Base-by-base conservation (phyloP, 2,888 invertebrate species). In the Drosophila rubida region DNA sequence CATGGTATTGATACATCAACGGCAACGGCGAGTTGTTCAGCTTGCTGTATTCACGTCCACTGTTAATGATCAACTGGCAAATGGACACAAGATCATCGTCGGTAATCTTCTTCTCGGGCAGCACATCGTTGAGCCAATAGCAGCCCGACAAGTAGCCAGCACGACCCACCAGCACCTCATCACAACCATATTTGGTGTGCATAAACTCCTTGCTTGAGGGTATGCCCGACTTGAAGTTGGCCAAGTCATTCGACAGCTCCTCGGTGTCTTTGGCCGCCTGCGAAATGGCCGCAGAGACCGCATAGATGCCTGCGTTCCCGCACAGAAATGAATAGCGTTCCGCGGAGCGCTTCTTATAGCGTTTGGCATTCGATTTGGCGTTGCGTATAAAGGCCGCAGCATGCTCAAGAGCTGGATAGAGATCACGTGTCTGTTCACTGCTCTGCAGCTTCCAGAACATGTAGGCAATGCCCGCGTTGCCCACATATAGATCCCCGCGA, bases 121-220 rank as follows among this genome's bases (percentile, higher is more conserved):
- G 62, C 0, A 90, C 78, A 63, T 91, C 89, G 75, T 93, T 93
- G 27, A 97, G 90, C 95, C 96, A 96, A 25, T 96, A 90, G 4
- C 95, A 94, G 4, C 96, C 97, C 75, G 95, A 95, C 0, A 97
- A 90, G 83, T 95, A 97, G 0, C 97, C 97, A 42, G 97, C 95
- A 69, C 97, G 93, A 0, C 97, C 97, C 0, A 97, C 96, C 84
- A 97, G 95, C 19, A 97, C 92, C 90, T 97, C 97, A 91, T 97
- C 97, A 30, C 96, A 95, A 14, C 95, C 96, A 85, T 94, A 93
- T 84, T 93, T 93, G 9, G 94, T 91, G 80, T 95, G 95, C 73
- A 92, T 90, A 50, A 91, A 81, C 53, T 94, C 93, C 77, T 93
- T 93, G 81, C 94, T 94, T 62, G 90, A 85, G 4, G 88, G 84